Evolutionary conservation across 64 coral and sea anemone genomes (phyloP).

Genomic region (Pocillopora verrucosa): DNA sequence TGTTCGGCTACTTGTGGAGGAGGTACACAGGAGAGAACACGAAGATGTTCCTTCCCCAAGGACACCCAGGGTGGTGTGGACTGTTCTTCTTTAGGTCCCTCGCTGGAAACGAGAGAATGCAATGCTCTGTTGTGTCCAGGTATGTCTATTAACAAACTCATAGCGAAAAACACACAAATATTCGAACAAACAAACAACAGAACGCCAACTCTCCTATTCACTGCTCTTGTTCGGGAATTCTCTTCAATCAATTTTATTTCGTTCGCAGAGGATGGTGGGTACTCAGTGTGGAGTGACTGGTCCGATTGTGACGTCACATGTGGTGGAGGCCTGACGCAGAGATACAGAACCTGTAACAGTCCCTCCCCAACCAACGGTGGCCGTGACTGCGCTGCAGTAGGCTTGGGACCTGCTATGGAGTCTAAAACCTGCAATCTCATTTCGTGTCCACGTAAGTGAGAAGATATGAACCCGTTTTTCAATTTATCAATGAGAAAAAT

Average conservation of each 20-base stretch:
- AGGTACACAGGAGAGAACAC: conserved; percentile 78
- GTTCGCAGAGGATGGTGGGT: conserved; percentile 71
- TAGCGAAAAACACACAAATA: too few species aligned
- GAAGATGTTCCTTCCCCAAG: conserved; percentile 67
- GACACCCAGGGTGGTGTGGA: conserved; percentile 58
- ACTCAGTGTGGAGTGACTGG: conserved; percentile 80
- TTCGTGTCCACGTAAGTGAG: conserved; percentile 54
- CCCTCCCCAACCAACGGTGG: conserved; percentile 75
- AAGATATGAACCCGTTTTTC: background rate
- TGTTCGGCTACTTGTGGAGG: conserved; percentile 83
- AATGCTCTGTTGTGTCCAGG: conserved; percentile 79
- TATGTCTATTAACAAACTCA: background rate
- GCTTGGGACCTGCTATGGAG: conserved; percentile 70
- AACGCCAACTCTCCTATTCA: too few species aligned
- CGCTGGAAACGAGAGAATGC: conserved; percentile 82
- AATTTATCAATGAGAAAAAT: too few species aligned
- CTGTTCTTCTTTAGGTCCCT: conserved; percentile 75
- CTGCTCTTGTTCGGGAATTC: background rate
- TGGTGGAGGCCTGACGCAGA: conserved; percentile 78
- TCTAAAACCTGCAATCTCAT: conserved; percentile 67
- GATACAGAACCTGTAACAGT: conserved; percentile 64
- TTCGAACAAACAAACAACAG: too few species aligned
- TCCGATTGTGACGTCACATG: conserved; percentile 72
- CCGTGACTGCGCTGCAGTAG: conserved; percentile 62
- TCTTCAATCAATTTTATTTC: background rate